These are phyloP conservation scores for Sternotherus odoratus DNA, from an alignment of 2,797 vertebrate genomes.

Conservation along the genomic window DNA sequence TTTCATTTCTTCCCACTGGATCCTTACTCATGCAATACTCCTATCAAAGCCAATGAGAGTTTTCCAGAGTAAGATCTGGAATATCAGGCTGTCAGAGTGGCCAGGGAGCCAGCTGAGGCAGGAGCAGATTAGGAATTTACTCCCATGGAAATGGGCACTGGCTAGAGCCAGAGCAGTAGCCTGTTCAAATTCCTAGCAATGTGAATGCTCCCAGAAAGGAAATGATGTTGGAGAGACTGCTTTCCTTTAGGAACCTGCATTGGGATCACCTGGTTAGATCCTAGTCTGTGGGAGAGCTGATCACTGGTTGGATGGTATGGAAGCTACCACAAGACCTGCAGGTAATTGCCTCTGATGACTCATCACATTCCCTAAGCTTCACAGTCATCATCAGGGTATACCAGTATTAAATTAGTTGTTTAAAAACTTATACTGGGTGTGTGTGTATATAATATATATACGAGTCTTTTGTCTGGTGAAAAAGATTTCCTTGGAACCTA, in stretches of 20 bases:
- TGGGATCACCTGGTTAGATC: neutral
- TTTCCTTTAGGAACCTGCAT: neutral
- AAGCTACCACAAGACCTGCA: neutral
- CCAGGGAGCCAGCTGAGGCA: neutral
- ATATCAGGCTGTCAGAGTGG: neutral
- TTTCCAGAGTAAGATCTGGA: too few species aligned
- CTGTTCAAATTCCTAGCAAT: neutral
- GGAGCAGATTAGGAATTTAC: neutral
- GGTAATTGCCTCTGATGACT: neutral
- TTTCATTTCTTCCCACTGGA: neutral
- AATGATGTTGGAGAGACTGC: neutral
- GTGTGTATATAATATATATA: too few species aligned
- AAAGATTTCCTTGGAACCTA: too few species aligned
- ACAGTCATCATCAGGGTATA: too few species aligned
- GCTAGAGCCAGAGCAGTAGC: too few species aligned
- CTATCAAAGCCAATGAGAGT: neutral
- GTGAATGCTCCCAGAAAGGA: neutral
- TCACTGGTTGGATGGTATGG: neutral
- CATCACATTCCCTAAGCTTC: too few species aligned
- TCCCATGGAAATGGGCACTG: neutral
- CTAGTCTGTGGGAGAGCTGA: neutral
- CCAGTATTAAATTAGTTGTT: too few species aligned
- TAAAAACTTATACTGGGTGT: too few species aligned
- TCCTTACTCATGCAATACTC: neutral
- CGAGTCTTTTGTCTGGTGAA: too few species aligned